Base-by-base conservation (phyloP, 1,140 invertebrate species). In the Parapsyche elsis region DNA sequence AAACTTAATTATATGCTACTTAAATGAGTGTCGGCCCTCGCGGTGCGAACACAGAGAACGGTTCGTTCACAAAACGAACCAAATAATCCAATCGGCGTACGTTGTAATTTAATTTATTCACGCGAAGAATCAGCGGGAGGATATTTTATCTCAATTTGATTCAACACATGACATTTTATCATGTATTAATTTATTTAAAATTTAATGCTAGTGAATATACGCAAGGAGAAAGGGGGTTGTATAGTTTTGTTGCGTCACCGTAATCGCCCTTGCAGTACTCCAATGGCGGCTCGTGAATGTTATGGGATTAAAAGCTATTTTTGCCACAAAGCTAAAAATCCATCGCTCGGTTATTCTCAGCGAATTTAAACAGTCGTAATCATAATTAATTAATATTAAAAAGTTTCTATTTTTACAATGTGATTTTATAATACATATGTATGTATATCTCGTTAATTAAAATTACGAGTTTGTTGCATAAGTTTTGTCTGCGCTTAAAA, bases 1-100 rank as follows among this genome's bases (percentile, higher is more conserved):
- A 81, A 83, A 83, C 82, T 83, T 83, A 83, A 83, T 83, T 83
- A 83, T 81, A 80, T 81, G 82, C 77, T 80, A 81, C 82, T 83
- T 83, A 83, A 81, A 81, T 78, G 78, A 81, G 82, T 74, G 82
- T 64, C 23, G 61, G 64, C 24, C 24, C 24, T 61, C 24, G 24
- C 26, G 26, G 30, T 7, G 30, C 7, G 30, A 38, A 38, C 30
- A 7, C 30, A 38, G 10, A 53, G 49, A 12, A 53, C 49, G 10
- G 2, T 53, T 16, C 16, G 10, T 53, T 53, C 12, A 2, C 2
- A 53, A 53, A 53, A 53, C 16, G 49, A 16, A 53, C 1, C 49
- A 53, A 53, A 16, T 53, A 53, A 53, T 53, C 4, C 10, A 53
- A 53, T 53, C 10, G 7, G 7, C 30, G 30, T 38, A 38, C 7